Percentiles rank a stretch among this genome's conserved stretches.
These are phyloP conservation scores for Trichechus manatus DNA, from an alignment of 2,113 vertebrate species.

Conservation along the genomic window DNA sequence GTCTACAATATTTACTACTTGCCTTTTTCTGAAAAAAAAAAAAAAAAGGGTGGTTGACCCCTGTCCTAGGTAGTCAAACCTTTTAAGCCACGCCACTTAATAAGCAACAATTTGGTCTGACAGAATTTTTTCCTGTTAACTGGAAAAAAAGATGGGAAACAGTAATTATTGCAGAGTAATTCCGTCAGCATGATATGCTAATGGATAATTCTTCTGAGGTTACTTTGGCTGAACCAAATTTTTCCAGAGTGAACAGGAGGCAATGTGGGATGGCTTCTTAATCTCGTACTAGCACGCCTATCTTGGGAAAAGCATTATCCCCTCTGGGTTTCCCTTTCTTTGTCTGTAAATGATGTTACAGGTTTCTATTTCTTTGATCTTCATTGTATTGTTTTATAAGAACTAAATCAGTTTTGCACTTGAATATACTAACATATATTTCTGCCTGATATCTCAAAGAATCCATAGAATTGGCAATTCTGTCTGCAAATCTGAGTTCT, in stretches of 20 bases:
- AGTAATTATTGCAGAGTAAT: constrained; percentile 86
- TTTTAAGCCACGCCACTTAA: not conserved
- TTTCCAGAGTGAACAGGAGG: constrained; percentile 53
- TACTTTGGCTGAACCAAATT: constrained; percentile 73
- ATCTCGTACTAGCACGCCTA: not conserved
- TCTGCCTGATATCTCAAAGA: not conserved
- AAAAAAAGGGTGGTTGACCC: not conserved
- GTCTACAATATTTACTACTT: constrained; percentile 43
- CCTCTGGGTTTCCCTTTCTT: not conserved
- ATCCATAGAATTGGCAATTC: not conserved
- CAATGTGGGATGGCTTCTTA: constrained; percentile 63
- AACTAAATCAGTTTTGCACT: not conserved
- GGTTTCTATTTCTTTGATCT: constrained; percentile 54
- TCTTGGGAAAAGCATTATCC: not conserved
- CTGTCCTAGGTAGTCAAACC: not conserved
- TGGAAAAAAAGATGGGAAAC: constrained; percentile 82
- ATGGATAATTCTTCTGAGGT: not conserved
- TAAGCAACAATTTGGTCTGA: not conserved
- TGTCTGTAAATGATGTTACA: not conserved
- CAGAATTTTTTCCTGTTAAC: constrained; percentile 82
- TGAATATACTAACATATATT: constrained; percentile 26
- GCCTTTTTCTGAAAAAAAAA: not conserved
- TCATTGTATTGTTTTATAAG: not conserved
- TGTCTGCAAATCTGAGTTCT: constrained; percentile 3
- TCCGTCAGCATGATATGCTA: constrained; percentile 54